These are phyloP conservation scores for Darevskia mixta DNA, from an alignment of 2,797 vertebrate species.

Conservation along the genomic window DNA sequence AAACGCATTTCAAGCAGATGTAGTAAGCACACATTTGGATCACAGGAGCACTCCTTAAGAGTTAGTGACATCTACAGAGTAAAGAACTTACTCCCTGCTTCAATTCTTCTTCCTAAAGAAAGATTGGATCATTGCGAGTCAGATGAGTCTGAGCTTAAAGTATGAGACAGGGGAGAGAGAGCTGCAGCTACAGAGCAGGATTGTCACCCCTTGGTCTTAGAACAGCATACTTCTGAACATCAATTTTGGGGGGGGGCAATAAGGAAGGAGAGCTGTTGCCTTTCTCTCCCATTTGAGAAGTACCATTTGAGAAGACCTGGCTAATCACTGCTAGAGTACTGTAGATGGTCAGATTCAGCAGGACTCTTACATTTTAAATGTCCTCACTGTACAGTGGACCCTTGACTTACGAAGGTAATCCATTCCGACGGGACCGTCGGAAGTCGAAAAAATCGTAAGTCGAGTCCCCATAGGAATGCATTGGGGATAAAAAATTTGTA, in stretches of 20 bases:
- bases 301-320: not conserved
- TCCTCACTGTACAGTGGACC: not conserved
- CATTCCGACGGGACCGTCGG: no score
- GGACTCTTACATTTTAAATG: not conserved
- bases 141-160: constrained; percentile 66
- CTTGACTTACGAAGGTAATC: no score
- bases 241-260: not conserved
- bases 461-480: no score
- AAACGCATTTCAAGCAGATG: constrained; percentile 77
- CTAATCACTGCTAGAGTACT: not conserved
- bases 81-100: constrained; percentile 90
- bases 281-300: not conserved
- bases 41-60: constrained; percentile 57
- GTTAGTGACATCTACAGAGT: constrained; percentile 77
- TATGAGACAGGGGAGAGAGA: constrained; percentile 54
- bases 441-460: no score
- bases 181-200: not conserved
- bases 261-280: not conserved
- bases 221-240: not conserved
- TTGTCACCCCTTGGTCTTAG: no score
- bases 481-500: no score
- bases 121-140: constrained; percentile 77
- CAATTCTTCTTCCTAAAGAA: constrained; percentile 91
- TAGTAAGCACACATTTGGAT: constrained; percentile 69
- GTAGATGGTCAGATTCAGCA: not conserved